Conservation (phyloP, 2,113 vertebrate genomes). For the Lasiurus borealis region DNA sequence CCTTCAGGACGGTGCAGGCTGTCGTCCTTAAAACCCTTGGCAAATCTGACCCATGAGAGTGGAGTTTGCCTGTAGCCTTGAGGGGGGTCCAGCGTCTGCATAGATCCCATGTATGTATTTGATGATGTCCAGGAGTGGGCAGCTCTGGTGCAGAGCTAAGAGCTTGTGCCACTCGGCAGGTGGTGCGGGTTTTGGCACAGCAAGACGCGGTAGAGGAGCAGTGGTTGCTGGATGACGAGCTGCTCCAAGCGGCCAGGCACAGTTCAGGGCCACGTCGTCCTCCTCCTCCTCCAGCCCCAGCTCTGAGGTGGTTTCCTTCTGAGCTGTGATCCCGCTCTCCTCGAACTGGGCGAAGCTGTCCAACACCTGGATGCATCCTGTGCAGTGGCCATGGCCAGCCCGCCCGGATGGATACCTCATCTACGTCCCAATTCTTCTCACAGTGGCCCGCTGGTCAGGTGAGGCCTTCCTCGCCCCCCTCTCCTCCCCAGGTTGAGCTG, state of each 20-base stretch:
- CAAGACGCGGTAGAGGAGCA: constrained; percentile 93
- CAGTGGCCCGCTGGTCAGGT: constrained; percentile 86
- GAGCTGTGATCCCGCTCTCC: constrained; percentile 94
- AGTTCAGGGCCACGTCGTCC: constrained; percentile 92
- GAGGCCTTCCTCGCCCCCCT: too few species aligned
- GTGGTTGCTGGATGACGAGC: too few species aligned
- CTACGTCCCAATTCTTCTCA: constrained; percentile 93
- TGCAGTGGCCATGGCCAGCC: constrained; percentile 94
- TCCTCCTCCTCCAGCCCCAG: constrained; percentile 92
- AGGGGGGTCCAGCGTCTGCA: constrained; percentile 93
- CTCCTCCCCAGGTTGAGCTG: constrained; percentile 83
- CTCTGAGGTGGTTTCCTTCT: constrained; percentile 93
- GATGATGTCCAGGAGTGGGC: constrained; percentile 91
- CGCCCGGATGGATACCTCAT: constrained; percentile 93
- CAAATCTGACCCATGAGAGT: constrained; percentile 94
- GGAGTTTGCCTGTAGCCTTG: constrained; percentile 94
- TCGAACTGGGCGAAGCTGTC: constrained; percentile 96
- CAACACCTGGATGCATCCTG: constrained; percentile 96
- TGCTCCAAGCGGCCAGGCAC: too few species aligned
- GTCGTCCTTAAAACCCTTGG: constrained; percentile 95
- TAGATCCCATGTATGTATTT: constrained; percentile 94
- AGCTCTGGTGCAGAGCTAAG: constrained; percentile 91
- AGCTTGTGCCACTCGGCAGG: constrained; percentile 96
- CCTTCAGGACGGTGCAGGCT: constrained; percentile 93
- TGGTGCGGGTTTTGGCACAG: constrained; percentile 94